Evolutionary conservation across 2,888 invertebrate genomes (phyloP).

Genomic region (Lasioglossum marginatum): DNA sequence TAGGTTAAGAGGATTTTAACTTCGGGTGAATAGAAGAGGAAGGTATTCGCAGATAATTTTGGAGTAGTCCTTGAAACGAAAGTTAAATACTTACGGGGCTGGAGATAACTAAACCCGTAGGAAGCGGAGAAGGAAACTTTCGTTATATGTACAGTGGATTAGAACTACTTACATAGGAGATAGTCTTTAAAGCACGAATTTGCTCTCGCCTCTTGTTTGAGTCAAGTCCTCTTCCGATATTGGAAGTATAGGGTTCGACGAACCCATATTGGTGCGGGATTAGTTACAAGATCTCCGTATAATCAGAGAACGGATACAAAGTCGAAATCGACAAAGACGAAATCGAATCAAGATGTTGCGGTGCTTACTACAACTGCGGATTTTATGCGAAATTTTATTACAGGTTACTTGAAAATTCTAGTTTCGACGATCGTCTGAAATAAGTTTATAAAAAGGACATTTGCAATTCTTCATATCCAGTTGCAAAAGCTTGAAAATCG

Average conservation of each 20-base stretch:
- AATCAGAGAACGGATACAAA: not conserved
- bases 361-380: not conserved
- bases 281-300: not conserved
- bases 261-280: not conserved
- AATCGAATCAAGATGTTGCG: not conserved
- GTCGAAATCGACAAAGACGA: not conserved
- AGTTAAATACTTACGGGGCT: not conserved
- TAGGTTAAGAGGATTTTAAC: conserved; percentile 2
- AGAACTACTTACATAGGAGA: not conserved
- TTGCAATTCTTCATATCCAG: not conserved
- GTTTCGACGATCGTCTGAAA: not conserved
- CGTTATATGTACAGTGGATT: not conserved
- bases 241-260: not conserved
- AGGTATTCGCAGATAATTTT: not conserved
- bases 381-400: too few relatives aligned
- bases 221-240: not conserved
- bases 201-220: not conserved
- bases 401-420: not conserved
- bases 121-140: not conserved
- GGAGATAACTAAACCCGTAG: not conserved
- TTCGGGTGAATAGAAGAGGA: not conserved
- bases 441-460: not conserved
- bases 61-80: not conserved
- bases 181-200: not conserved
- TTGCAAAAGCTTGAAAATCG: not conserved